Conservation (phyloP, 2,888 invertebrate genomes). For the Aspidiotus destructor region DNA sequence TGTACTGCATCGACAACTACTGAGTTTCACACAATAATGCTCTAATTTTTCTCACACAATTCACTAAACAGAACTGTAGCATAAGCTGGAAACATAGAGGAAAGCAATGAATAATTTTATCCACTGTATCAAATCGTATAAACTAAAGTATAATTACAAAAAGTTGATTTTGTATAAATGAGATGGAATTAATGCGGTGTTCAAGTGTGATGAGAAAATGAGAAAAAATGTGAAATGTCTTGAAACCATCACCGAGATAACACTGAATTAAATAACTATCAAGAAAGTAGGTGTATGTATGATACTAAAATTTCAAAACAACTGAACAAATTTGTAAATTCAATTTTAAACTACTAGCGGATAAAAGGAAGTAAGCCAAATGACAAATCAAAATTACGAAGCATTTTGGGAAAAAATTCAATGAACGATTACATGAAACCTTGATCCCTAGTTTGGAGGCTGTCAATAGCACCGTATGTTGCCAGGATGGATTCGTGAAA, state of each 20-base stretch:
- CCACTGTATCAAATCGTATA: constrained; percentile 39
- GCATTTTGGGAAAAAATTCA: background rate
- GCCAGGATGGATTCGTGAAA: background rate
- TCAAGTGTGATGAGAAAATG: background rate
- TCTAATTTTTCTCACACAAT: background rate
- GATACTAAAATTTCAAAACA: background rate
- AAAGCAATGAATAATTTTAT: constrained; percentile 24
- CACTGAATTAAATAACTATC: background rate
- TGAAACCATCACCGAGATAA: no score
- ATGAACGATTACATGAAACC: background rate
- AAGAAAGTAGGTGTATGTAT: background rate
- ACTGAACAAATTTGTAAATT: background rate
- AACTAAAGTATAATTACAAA: constrained; percentile 23
- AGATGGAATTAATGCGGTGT: background rate
- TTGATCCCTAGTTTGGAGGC: background rate
- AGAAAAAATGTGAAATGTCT: background rate
- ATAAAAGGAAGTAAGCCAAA: background rate
- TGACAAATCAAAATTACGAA: constrained; percentile 1
- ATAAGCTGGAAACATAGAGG: constrained; percentile 17
- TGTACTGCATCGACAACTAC: no score
- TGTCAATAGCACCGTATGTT: background rate
- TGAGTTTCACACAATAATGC: no score
- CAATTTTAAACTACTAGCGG: background rate
- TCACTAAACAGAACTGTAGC: constrained; percentile 18
- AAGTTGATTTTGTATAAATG: background rate